Evolutionary conservation across 2,797 vertebrate genomes (phyloP), one percentile per base, ranked within the genome.

Genomic region (Argentina silus): DNA sequence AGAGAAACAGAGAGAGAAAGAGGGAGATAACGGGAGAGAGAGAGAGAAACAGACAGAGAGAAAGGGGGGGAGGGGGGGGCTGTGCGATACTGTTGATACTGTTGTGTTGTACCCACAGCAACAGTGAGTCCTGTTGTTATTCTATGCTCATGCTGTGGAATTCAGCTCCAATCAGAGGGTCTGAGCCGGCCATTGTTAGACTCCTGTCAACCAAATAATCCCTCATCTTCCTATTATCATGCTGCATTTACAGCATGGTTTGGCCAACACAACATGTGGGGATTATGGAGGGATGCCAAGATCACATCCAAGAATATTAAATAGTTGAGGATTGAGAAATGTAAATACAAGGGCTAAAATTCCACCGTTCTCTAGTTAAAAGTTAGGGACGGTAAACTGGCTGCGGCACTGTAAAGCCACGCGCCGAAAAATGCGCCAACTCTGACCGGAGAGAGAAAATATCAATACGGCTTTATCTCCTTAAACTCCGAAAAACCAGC

Each of bases 171-270:
- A 74, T 77, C 66, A 75, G 69, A 77, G 17, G 45, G 56, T 65
- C 43, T 12, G 36, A 21, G 51, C 68, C 45, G 27, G 48, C 63
- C 51, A 83, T 76, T 77, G 68, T 81, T 75, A 70, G 65, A 67
- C 77, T 69, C 70, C 65, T 66, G 73, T 80, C 71, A 76, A 80
- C 61, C 69, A 79, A 66, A 23, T 48, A 70, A 68, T 73, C 78
- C 74, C 78, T 73, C 61, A 67, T 69, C 43, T 64, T 74, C 3
- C 60, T 55, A 77, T 75, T 47, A 69, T 63, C 42, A 45, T 53
- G 23, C 27, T 51, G 43, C 23, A 66, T 53, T 21, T 48, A 56
- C 15, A 67, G 23, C 59, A 47, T 12, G 51, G 70, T 67, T 63
- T 43, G n/a, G 67, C 27, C 42, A 73, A 27, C 36, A 61, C 45